Conservation (phyloP, 1,140 invertebrate genomes). For the Tenebrio molitor region DNA sequence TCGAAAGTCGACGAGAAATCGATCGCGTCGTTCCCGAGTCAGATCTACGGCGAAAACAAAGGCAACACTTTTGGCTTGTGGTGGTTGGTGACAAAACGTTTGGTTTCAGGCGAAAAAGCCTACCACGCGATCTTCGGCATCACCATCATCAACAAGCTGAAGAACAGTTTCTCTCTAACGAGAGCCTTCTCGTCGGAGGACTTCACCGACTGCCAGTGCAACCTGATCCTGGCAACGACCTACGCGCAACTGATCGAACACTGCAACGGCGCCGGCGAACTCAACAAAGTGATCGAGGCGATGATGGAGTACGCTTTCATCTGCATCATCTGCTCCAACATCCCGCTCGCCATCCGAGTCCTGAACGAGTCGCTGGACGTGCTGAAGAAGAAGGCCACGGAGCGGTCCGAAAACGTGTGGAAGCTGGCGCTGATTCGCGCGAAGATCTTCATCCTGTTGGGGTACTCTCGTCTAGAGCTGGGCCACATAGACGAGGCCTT, state of each 20-base stretch:
- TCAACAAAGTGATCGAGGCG: slow-evolving; percentile 62
- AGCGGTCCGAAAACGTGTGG: slow-evolving; percentile 63
- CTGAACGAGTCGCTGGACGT: slow-evolving; percentile 66
- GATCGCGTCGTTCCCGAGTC: neutral
- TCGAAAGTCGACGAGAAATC: slow-evolving; percentile 47
- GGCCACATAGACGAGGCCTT: slow-evolving; percentile 64
- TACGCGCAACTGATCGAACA: slow-evolving; percentile 73
- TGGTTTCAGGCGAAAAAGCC: neutral
- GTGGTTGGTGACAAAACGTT: too few relatives aligned
- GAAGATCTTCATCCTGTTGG: slow-evolving; percentile 67
- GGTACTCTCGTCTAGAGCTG: slow-evolving; percentile 65
- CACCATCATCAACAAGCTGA: slow-evolving; percentile 58
- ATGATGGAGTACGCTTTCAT: slow-evolving; percentile 71
- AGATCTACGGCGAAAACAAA: neutral
- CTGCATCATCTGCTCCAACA: slow-evolving; percentile 67
- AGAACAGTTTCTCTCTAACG: slow-evolving; percentile 59
- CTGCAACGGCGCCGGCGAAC: slow-evolving; percentile 70
- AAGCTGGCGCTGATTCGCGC: slow-evolving; percentile 65
- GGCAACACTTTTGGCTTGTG: too few relatives aligned
- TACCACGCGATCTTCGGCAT: slow-evolving; percentile 47
- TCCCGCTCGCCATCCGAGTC: slow-evolving; percentile 70
- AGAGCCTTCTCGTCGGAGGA: slow-evolving; percentile 66
- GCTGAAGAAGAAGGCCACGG: slow-evolving; percentile 62
- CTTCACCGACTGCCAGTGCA: slow-evolving; percentile 70
- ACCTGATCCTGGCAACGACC: slow-evolving; percentile 69